Conservation (phyloP, 2,888 invertebrate species). For the Molanna angustata region DNA sequence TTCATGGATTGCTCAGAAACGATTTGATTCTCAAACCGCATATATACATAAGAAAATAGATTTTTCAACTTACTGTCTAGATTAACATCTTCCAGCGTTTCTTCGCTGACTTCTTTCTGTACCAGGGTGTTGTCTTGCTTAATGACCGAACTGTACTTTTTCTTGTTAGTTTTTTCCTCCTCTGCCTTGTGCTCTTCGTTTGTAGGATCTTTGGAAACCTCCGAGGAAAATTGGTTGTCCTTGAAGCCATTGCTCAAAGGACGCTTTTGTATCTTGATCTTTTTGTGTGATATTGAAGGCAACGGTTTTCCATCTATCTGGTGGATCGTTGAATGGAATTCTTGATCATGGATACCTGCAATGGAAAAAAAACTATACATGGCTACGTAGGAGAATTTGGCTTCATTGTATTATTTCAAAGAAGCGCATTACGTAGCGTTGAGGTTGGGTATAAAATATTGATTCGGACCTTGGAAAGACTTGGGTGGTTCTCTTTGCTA, state of each 20-base stretch:
- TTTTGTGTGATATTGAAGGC: conserved; percentile 20
- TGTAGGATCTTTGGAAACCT: not conserved
- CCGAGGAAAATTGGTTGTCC: not conserved
- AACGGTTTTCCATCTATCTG: conserved; percentile 30
- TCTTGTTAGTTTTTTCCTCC: conserved; percentile 15
- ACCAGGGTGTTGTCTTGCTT: conserved; percentile 29
- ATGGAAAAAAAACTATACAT: too few species aligned
- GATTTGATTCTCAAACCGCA: too few species aligned
- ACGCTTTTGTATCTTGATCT: conserved; percentile 38
- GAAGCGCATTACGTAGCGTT: too few species aligned
- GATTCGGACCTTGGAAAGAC: too few species aligned
- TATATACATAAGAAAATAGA: too few species aligned
- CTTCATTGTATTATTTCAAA: too few species aligned
- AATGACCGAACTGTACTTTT: conserved; percentile 30
- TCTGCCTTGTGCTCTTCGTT: conserved; percentile 1
- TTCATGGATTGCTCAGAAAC: too few species aligned
- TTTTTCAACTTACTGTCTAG: not conserved
- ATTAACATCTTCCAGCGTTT: conserved; percentile 1
- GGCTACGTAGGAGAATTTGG: too few species aligned
- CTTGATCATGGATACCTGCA: too few species aligned
- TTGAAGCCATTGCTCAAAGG: conserved; percentile 33
- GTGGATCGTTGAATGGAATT: conserved; percentile 30
- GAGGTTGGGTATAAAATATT: too few species aligned
- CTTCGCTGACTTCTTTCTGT: conserved; percentile 22
- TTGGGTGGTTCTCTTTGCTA: too few species aligned